phyloP scores from a whole-genome alignment of 2,113 vertebrate genomes.

The Phalacrocorax carbo region DNA sequence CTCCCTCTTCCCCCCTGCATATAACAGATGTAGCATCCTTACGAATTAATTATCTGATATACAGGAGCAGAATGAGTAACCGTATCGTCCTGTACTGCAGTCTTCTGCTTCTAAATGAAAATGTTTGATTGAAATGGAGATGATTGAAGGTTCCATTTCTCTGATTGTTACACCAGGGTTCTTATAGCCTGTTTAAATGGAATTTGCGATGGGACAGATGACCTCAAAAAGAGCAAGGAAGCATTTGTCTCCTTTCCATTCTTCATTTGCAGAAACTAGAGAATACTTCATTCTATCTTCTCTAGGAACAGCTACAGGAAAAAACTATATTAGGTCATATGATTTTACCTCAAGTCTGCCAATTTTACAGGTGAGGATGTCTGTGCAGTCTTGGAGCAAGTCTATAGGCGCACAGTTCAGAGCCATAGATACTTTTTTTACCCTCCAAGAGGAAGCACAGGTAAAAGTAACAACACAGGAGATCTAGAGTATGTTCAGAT shows the following conservation, averaged over 20 bases:
- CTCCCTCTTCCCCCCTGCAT: neutral
- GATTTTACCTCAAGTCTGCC: neutral
- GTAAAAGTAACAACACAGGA: neutral
- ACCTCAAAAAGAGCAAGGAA: neutral
- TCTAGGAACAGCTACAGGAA: neutral
- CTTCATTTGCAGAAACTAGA: neutral
- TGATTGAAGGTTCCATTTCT: constrained; percentile 32
- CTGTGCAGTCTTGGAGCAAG: neutral
- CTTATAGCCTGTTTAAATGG: constrained; percentile 5
- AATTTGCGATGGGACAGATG: neutral
- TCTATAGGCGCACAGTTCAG: neutral
- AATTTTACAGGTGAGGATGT: neutral
- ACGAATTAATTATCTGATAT: constrained; percentile 35
- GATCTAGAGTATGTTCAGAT: neutral
- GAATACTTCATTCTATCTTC: neutral
- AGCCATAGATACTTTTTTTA: neutral
- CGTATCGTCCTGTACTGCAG: neutral
- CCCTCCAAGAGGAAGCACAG: neutral
- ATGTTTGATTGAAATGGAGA: constrained; percentile 51
- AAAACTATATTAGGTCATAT: neutral
- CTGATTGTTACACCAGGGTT: constrained; percentile 30
- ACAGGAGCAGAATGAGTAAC: constrained; percentile 10
- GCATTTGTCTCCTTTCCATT: neutral
- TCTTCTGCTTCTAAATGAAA: constrained; percentile 43
- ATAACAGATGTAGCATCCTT: neutral